Base-by-base conservation (phyloP, 2,113 vertebrate genomes). In the Panthera uncia region DNA sequence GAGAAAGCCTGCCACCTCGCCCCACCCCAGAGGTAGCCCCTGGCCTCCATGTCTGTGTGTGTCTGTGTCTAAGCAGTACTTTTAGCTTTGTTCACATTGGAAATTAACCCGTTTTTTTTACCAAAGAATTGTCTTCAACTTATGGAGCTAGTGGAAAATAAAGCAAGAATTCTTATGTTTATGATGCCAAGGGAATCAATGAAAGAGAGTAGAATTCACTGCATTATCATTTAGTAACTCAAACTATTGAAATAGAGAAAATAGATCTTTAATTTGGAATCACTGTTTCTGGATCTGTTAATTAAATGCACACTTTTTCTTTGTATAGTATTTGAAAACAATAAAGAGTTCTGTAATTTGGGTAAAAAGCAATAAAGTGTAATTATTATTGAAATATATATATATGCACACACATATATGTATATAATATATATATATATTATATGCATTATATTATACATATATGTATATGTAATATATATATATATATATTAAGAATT, bases 261-360 rank as follows among this genome's bases (percentile, higher is more conserved):
- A 91, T 83, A 5, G 4, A 63, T 23, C 25, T 92, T 96, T 96
- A 85, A 95, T 93, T 98, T 96, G 74, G 45, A 90, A 61, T 81
- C 50, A 87, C 48, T 89, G 45, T 95, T 96, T 91, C 52, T 97
- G 41, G 79, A 94, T 97, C 82, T 97, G 87, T 95, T 97, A 94
- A 83, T 79, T 73, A 82, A 88, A 90, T 50, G 89, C 45, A 96
- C 27, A 74, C 57, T 94, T 97, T 94, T 95, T 91, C 87, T 88
- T 96, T 94, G 83, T 96, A 95, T 65, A 85, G 95, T 73, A 87
- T 90, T 96, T 96, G 90, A 83, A 97, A 96, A 85, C 80, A 98
- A 98, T 98, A 97, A 98, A 98, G 91, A 92, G 38, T 87, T 88
- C 79, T 98, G 7, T 94, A 86, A 95, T 96, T 98, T 96, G 96